These are phyloP conservation scores for Acanthosepion lycidas DNA, from an alignment of 2,888 invertebrate species.

Conservation along the genomic window DNA sequence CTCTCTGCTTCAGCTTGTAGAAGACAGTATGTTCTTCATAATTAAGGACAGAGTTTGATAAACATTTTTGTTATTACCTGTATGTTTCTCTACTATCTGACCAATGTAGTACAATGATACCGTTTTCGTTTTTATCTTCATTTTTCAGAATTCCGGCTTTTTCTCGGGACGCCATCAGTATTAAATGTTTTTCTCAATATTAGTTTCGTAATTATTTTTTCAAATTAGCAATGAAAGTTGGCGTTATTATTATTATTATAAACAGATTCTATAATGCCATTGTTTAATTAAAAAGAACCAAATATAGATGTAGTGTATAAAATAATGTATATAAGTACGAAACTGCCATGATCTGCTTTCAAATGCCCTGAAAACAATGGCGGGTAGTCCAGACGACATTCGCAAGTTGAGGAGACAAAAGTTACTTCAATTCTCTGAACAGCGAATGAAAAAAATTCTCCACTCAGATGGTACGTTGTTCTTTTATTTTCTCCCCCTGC, in stretches of 20 bases:
- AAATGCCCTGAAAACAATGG: background rate
- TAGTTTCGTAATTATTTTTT: background rate
- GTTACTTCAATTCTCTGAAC: constrained; percentile 17
- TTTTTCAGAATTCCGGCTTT: background rate
- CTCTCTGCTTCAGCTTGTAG: background rate
- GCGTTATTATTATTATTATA: background rate
- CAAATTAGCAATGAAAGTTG: background rate
- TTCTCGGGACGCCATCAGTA: constrained; percentile 34
- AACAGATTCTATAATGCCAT: background rate
- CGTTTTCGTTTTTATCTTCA: background rate
- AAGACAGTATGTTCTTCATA: background rate
- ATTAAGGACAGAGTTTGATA: background rate
- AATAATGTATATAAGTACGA: background rate
- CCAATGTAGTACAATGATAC: background rate
- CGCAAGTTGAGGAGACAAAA: constrained; percentile 34
- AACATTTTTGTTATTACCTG: background rate
- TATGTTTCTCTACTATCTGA: constrained; percentile 36
- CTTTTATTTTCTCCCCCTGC: background rate
- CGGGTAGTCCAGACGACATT: background rate
- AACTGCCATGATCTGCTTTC: background rate
- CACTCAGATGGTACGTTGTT: background rate
- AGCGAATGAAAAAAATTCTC: constrained; percentile 34
- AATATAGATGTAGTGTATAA: background rate
- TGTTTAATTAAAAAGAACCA: background rate
- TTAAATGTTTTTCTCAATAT: background rate